Conservation (phyloP, 2,797 vertebrate species). For the Astyanax mexicanus region DNA sequence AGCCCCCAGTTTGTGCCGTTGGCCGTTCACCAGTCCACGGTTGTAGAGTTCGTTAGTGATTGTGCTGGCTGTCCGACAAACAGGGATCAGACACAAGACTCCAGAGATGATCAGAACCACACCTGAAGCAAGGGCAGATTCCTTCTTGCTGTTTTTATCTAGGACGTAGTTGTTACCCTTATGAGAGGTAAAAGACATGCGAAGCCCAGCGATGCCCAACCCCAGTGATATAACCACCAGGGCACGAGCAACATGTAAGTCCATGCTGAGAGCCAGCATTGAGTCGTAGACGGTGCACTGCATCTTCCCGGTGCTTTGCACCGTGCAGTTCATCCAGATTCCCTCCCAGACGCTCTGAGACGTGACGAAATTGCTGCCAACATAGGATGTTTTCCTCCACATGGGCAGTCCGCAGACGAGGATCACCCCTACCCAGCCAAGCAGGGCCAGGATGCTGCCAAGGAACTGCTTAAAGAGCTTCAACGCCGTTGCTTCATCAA, state of each 20-base stretch:
- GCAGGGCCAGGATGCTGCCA: constrained; percentile 51
- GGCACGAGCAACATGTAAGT: constrained; percentile 57
- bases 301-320: constrained; percentile 59
- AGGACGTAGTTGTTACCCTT: constrained; percentile 70
- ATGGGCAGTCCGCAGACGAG: constrained; percentile 52
- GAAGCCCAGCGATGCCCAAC: constrained; percentile 54
- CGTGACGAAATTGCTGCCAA: constrained; percentile 60
- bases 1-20: constrained; percentile 66
- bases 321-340: constrained; percentile 64
- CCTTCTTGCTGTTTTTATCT: constrained; percentile 60
- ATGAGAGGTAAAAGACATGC: constrained; percentile 62
- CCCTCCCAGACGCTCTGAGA: constrained; percentile 61
- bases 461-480: constrained; percentile 54
- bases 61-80: constrained; percentile 64
- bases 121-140: constrained; percentile 56
- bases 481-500: constrained; percentile 17
- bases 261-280: constrained; percentile 57
- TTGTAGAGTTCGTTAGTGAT: constrained; percentile 70
- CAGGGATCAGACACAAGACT: constrained; percentile 60
- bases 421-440: constrained; percentile 54
- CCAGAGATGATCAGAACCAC: constrained; percentile 62
- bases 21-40: constrained; percentile 62
- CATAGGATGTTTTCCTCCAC: constrained; percentile 60
- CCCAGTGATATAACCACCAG: constrained; percentile 58
- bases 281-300: constrained; percentile 62